phyloP scores from a whole-genome alignment of 2,113 vertebrate genomes.

The Corapipo altera region DNA sequence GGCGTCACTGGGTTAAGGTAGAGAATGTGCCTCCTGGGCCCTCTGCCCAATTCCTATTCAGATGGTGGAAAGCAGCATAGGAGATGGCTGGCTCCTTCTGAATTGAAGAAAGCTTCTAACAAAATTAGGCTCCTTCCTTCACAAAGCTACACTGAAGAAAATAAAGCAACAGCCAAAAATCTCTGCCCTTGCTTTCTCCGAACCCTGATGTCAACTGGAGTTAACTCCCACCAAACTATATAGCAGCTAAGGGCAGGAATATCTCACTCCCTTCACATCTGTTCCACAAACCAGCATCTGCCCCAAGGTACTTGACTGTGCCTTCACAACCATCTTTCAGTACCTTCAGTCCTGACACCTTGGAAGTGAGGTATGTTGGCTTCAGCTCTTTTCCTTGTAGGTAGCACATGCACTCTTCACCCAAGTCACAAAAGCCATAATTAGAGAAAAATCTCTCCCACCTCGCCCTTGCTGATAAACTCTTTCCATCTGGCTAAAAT shows the following conservation, averaged over 20 bases:
- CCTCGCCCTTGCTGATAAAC: neutral
- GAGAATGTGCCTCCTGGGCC: constrained; percentile 53
- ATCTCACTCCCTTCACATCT: neutral
- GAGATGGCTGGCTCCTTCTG: constrained; percentile 31
- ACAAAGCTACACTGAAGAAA: constrained; percentile 11
- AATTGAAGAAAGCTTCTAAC: constrained; percentile 11
- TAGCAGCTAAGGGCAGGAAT: neutral
- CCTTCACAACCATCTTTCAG: neutral
- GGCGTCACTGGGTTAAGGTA: constrained; percentile 39
- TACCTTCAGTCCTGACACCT: neutral
- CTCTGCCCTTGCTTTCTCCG: constrained; percentile 4
- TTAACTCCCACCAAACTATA: constrained; percentile 16
- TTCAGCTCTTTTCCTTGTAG: neutral
- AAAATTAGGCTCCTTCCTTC: constrained; percentile 28
- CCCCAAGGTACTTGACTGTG: neutral
- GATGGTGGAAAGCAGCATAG: constrained; percentile 27
- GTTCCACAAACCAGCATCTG: neutral
- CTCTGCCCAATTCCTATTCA: constrained; percentile 27
- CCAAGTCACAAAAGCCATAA: neutral
- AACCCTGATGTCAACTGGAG: neutral
- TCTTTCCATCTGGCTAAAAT: constrained; percentile 27
- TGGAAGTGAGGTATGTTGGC: neutral
- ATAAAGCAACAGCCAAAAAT: constrained; percentile 33
- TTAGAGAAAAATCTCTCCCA: neutral
- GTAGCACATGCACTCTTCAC: neutral